Percentiles rank a stretch among this genome's conserved stretches.
These are phyloP conservation scores for Upupa epops DNA, from an alignment of 2,113 vertebrate genomes.

Conservation along the genomic window DNA sequence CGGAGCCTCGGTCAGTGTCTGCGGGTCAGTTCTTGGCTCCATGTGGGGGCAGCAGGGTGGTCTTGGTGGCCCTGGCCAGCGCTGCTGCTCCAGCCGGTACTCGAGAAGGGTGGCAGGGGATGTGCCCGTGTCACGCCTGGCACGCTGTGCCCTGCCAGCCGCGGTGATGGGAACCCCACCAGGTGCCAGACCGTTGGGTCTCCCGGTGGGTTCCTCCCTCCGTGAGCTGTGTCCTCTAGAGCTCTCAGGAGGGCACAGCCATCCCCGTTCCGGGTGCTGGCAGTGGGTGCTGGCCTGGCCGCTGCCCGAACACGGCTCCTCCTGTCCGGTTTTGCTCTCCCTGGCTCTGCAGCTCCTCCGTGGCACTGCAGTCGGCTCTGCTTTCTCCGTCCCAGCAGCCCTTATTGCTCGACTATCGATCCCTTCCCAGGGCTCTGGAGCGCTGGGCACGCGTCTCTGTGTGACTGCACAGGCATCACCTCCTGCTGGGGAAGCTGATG, in stretches of 20 bases:
- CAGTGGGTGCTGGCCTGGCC: fast-evolving
- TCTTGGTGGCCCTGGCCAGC: fast-evolving
- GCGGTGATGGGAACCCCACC: too few species aligned
- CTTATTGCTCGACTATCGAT: fast-evolving
- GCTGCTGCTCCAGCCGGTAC: not conserved
- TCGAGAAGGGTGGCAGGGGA: not conserved
- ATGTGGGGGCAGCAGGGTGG: not conserved
- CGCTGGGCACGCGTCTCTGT: fast-evolving
- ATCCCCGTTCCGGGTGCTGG: fast-evolving
- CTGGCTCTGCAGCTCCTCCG: not conserved
- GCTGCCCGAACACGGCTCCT: fast-evolving
- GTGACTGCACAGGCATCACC: fast-evolving
- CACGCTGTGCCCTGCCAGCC: too few species aligned
- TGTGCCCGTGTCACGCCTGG: too few species aligned
- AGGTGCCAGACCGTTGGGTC: too few species aligned
- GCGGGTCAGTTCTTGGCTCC: not conserved
- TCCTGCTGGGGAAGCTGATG: fast-evolving
- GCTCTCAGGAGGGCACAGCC: not conserved
- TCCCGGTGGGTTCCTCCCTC: too few species aligned
- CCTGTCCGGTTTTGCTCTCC: fast-evolving
- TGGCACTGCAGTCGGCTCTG: not conserved
- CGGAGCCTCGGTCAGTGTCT: not conserved
- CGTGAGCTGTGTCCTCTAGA: fast-evolving
- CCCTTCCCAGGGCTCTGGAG: not conserved
- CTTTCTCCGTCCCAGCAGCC: not conserved